phyloP scores from a whole-genome alignment of 2,113 vertebrate species.

The Nesogale talazaci region DNA sequence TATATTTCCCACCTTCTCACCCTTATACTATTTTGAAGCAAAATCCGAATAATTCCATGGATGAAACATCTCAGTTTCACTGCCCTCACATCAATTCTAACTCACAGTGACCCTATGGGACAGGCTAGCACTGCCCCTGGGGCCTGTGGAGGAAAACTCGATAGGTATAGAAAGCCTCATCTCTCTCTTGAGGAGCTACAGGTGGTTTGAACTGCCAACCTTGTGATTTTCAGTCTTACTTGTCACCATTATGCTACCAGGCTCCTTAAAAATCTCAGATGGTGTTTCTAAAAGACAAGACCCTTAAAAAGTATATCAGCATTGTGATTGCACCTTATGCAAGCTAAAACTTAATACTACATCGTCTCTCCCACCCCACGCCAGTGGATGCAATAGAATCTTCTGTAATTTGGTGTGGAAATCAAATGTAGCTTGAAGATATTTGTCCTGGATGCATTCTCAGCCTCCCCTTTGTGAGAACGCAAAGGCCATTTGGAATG shows the following conservation, averaged over 20 bases:
- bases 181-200: no score
- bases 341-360: slow-evolving; percentile 17
- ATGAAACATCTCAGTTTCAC: not conserved
- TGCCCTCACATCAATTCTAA: no score
- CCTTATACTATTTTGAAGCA: not conserved
- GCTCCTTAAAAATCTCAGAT: no score
- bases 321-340: not conserved
- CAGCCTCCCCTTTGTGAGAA: not conserved
- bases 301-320: not conserved
- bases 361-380: not conserved
- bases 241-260: no score
- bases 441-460: not conserved
- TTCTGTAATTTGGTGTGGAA: slow-evolving; percentile 35
- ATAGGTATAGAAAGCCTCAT: no score
- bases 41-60: slow-evolving; percentile 9
- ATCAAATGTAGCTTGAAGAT: not conserved
- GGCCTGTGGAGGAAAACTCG: no score
- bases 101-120: no score
- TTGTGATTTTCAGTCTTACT: no score
- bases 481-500: not conserved
- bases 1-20: no score
- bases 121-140: no score
- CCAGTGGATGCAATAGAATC: not conserved
- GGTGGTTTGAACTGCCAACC: no score
- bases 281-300: slow-evolving; percentile 13